Percentiles rank a stretch among this genome's conserved stretches.
Conservation (phyloP, 23 tunicate species). For the Ascidia mentula region DNA sequence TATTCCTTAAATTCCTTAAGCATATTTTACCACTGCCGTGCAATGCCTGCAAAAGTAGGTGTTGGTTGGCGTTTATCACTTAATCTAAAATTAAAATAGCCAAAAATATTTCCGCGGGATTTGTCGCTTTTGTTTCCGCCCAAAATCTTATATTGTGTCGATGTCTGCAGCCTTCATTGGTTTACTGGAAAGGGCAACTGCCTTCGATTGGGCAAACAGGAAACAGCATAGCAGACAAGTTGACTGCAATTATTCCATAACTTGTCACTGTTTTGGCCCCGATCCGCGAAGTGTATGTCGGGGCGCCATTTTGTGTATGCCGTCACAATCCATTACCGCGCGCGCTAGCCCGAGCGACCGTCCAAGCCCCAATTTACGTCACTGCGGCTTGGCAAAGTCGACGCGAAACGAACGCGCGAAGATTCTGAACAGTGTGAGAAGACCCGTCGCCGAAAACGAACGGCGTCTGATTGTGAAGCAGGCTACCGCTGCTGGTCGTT, state of each 20-base stretch:
- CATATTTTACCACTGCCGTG: too few relatives aligned
- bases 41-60: too few relatives aligned
- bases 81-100: too few relatives aligned
- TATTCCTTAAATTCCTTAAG: too few relatives aligned
- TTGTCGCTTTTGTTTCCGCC: background rate
- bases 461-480: background rate
- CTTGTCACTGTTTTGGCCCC: background rate
- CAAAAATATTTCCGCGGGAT: background rate
- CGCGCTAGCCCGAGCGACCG: background rate
- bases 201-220: background rate
- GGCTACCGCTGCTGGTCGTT: background rate
- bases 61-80: too few relatives aligned
- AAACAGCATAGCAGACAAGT: background rate
- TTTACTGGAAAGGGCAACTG: background rate
- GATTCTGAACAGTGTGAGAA: background rate
- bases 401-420: background rate
- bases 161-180: background rate
- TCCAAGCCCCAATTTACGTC: too few relatives aligned
- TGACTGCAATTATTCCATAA: background rate
- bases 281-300: background rate
- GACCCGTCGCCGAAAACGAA: background rate
- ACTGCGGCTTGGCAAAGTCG: constrained; percentile 1
- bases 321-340: constrained; percentile 5
- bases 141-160: background rate
- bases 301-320: background rate